phyloP scores from a whole-genome alignment of 92 coral and sea anemone species.

The Metridium senile region DNA sequence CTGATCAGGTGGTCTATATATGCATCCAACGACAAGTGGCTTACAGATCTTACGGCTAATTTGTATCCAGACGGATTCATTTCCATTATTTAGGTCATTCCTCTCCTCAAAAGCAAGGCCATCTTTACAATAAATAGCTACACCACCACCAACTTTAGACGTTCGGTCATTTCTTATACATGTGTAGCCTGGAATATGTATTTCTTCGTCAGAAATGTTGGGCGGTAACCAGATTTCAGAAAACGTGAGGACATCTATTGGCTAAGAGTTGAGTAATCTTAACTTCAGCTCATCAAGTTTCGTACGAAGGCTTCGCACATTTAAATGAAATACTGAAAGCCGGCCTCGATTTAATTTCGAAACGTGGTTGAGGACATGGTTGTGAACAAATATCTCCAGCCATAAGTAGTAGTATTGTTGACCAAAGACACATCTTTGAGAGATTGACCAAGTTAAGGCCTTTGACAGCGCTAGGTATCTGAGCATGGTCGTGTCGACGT shows the following conservation, averaged over 20 bases:
- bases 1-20: not conserved
- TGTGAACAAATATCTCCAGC: too few species aligned
- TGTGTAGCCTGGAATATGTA: slow-evolving; percentile 19
- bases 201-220: slow-evolving; percentile 14
- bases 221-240: slow-evolving; percentile 21
- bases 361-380: too few species aligned
- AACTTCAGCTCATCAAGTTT: slow-evolving; percentile 17
- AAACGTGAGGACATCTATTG: slow-evolving; percentile 8
- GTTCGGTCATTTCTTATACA: not conserved
- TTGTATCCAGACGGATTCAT: slow-evolving; percentile 13
- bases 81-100: not conserved
- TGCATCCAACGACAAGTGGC: not conserved
- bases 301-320: slow-evolving; percentile 8
- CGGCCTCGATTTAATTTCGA: too few species aligned
- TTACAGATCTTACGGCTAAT: not conserved
- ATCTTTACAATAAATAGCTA: not conserved
- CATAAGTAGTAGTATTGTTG: too few species aligned
- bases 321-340: too few species aligned
- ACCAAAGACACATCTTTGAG: too few species aligned
- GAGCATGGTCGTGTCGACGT: too few species aligned
- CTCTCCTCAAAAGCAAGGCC: not conserved
- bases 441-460: too few species aligned
- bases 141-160: slow-evolving; percentile 9
- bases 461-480: too few species aligned
- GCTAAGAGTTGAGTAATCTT: not conserved